A percentile compares a stretch with the other conserved stretches of the same genome.
These are phyloP conservation scores for Hylaeus anthracinus DNA, from an alignment of 1,140 invertebrate genomes.

Conservation along the genomic window DNA sequence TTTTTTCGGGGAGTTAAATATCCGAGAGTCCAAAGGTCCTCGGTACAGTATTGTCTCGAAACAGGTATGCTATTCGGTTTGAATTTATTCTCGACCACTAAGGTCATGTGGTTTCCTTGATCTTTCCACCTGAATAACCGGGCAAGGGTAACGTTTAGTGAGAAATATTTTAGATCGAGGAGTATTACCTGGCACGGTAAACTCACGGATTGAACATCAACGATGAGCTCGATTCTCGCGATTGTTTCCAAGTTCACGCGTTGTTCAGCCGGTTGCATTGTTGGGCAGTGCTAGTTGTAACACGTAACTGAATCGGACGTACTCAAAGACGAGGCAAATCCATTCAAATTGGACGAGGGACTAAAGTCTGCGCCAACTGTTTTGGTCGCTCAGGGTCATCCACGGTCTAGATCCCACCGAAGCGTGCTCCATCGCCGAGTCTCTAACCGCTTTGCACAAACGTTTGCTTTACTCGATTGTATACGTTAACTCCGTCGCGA, in stretches of 20 bases:
- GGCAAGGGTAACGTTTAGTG: no score
- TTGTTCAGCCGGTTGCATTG: background rate
- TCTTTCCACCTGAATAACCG: no score
- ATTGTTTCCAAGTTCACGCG: background rate
- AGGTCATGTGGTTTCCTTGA: no score
- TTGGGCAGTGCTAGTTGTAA: background rate
- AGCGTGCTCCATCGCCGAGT: no score
- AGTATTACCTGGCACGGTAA: background rate
- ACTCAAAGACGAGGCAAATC: background rate
- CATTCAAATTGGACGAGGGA: constrained; percentile 20
- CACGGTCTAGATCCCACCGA: no score
- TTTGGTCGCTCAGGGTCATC: background rate
- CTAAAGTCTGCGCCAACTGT: background rate
- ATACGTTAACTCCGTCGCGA: no score
- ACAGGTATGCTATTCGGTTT: no score
- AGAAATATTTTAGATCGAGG: background rate
- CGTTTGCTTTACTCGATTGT: no score
- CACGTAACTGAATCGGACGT: constrained; percentile 22
- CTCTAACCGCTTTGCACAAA: background rate
- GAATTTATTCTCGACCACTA: no score
- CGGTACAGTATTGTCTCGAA: no score
- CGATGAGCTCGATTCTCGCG: background rate
- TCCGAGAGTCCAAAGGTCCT: no score
- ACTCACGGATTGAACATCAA: background rate
- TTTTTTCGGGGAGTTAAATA: no score